phyloP scores from a whole-genome alignment of 2,797 vertebrate species.

The Oreortyx pictus region DNA sequence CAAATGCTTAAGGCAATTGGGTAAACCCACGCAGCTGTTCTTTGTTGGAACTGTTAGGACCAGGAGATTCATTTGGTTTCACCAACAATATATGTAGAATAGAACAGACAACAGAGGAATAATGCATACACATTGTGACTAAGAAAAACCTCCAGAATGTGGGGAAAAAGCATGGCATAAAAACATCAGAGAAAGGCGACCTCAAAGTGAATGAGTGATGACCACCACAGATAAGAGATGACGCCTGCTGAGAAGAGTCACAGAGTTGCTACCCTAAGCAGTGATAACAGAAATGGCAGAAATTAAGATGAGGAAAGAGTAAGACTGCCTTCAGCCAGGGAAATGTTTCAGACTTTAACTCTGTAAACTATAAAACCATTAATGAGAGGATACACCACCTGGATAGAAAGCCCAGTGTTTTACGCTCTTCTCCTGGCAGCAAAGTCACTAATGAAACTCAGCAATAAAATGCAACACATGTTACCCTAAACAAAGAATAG shows the following conservation, averaged over 20 bases:
- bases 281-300: neutral
- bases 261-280: neutral
- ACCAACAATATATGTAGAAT: neutral
- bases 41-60: neutral
- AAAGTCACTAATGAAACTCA: neutral
- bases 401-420: neutral
- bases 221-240: neutral
- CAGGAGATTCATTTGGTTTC: neutral
- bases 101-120: neutral
- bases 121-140: accelerated
- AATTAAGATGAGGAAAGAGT: neutral
- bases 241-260: neutral
- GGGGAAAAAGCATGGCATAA: neutral
- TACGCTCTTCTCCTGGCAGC: neutral
- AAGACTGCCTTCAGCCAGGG: neutral
- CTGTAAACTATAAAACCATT: neutral
- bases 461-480: neutral
- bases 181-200: neutral
- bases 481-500: neutral
- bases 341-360: neutral
- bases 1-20: neutral
- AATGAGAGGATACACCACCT: neutral
- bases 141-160: neutral
- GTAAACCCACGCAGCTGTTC: neutral
- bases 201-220: neutral